A percentile compares a stretch with the other conserved stretches of the same genome.
These are phyloP conservation scores for Caenorhabditis becei DNA, from an alignment of 2,888 invertebrate species.

Conservation along the genomic window DNA sequence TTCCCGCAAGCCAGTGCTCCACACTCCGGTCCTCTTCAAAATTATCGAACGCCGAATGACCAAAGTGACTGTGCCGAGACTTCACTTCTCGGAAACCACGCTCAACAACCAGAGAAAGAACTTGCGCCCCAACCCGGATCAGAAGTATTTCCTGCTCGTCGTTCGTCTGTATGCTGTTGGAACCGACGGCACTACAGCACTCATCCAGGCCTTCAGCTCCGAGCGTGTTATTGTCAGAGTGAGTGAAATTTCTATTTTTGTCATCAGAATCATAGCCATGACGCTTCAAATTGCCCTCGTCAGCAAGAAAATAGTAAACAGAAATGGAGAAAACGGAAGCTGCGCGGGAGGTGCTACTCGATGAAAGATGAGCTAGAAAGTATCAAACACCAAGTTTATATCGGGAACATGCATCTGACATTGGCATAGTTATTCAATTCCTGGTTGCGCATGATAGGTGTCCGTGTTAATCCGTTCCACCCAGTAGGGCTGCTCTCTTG, in stretches of 20 bases:
- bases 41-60: slow-evolving; percentile 87
- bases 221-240: slow-evolving; percentile 97
- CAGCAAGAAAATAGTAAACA: no score
- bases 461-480: slow-evolving; percentile 73
- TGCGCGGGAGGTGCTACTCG: slow-evolving; percentile 3
- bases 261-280: neutral
- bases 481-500: slow-evolving; percentile 72
- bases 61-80: slow-evolving; percentile 94
- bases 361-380: slow-evolving; percentile 10
- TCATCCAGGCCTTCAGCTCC: slow-evolving; percentile 89
- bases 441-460: slow-evolving; percentile 64
- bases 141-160: slow-evolving; percentile 85
- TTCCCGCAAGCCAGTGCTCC: slow-evolving; percentile 91
- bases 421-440: neutral
- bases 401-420: slow-evolving; percentile 1
- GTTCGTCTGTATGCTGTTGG: slow-evolving; percentile 86
- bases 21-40: slow-evolving; percentile 77
- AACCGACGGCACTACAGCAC: slow-evolving; percentile 73
- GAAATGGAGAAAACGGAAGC: slow-evolving; percentile 4
- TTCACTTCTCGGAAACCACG: slow-evolving; percentile 98
- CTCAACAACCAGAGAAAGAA: slow-evolving; percentile 99
- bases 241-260: slow-evolving; percentile 81
- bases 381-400: slow-evolving; percentile 24
- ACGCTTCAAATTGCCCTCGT: neutral
- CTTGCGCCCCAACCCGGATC: slow-evolving; percentile 98